A percentile compares a stretch with the other conserved stretches of the same genome.
These are phyloP conservation scores for Tachina fera DNA, from an alignment of 2,888 invertebrate species.

Conservation along the genomic window DNA sequence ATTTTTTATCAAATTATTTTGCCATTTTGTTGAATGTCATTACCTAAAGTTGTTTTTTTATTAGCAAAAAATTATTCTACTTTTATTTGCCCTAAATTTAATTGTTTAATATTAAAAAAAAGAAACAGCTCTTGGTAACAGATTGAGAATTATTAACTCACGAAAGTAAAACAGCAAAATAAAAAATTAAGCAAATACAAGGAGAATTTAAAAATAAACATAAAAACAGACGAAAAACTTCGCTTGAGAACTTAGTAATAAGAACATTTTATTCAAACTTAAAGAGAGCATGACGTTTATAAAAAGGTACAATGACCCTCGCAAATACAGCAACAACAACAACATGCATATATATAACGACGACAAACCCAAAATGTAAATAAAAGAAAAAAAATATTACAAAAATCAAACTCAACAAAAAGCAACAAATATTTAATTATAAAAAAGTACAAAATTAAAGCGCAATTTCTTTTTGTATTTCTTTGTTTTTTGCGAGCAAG, in stretches of 20 bases:
- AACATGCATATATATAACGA: background rate
- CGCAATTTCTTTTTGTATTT: conserved; percentile 34
- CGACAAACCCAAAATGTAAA: conserved; percentile 27
- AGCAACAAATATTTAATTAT: conserved; percentile 27
- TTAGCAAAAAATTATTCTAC: conserved; percentile 9
- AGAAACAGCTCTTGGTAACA: conserved; percentile 56
- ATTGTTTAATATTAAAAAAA: background rate
- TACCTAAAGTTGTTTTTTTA: background rate
- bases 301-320: conserved; percentile 62
- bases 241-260: conserved; percentile 20
- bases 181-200: conserved; percentile 35
- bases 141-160: conserved; percentile 2
- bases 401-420: conserved; percentile 32
- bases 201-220: conserved; percentile 26
- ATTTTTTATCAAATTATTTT: no score
- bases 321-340: conserved; percentile 29
- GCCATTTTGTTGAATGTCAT: background rate
- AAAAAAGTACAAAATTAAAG: conserved; percentile 23
- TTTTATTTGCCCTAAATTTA: conserved; percentile 15
- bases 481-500: background rate
- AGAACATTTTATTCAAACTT: conserved; percentile 57
- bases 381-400: conserved; percentile 17
- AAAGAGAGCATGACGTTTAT: conserved; percentile 69
- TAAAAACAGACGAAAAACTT: conserved; percentile 28
- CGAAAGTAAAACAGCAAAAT: background rate